Conservation (phyloP, 2,797 vertebrate genomes). For the Cyclopterus lumpus region DNA sequence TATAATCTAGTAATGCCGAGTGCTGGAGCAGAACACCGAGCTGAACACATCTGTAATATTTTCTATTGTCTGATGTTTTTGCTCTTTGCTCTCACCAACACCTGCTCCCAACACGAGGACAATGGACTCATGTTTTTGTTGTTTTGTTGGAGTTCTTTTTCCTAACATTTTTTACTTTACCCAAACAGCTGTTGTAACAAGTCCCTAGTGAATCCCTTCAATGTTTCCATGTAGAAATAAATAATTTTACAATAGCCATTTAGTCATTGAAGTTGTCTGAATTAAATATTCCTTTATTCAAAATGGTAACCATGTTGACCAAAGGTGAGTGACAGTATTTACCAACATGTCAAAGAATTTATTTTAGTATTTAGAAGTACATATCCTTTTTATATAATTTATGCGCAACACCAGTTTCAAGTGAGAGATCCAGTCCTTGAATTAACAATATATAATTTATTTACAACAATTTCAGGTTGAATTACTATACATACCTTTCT, state of each 20-base stretch:
- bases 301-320: neutral
- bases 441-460: slow-evolving; percentile 98
- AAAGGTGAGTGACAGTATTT: neutral
- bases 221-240: neutral
- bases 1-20: slow-evolving; percentile 49
- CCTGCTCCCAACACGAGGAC: slow-evolving; percentile 19
- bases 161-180: neutral
- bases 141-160: slow-evolving; percentile 21
- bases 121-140: slow-evolving; percentile 5
- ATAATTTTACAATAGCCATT: neutral
- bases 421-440: slow-evolving; percentile 72
- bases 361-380: neutral
- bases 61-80: slow-evolving; percentile 12
- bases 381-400: neutral
- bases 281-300: neutral
- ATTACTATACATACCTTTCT: slow-evolving; percentile 94
- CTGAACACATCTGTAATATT: slow-evolving; percentile 19
- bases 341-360: neutral
- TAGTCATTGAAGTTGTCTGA: neutral
- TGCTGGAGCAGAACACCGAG: slow-evolving; percentile 1
- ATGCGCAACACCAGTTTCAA: slow-evolving; percentile 24
- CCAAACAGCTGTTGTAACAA: neutral
- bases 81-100: slow-evolving; percentile 15
- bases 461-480: slow-evolving; percentile 99
- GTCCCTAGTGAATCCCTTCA: neutral